Evolutionary conservation across 2,797 vertebrate genomes (phyloP).

Genomic region (Diceros bicornis): DNA sequence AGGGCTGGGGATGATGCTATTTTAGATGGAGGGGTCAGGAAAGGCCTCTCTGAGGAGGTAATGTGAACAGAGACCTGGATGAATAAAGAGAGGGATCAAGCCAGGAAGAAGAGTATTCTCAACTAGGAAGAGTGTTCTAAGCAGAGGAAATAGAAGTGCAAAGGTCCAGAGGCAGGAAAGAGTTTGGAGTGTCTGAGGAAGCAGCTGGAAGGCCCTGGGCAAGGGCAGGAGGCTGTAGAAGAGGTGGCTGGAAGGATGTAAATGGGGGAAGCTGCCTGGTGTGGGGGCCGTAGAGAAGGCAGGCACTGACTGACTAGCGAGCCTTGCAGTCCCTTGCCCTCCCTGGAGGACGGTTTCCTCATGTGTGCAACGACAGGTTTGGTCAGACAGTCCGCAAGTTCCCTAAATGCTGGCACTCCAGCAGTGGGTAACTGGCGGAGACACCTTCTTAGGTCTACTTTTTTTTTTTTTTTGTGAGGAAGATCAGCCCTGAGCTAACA

Average conservation of each 20-base stretch:
- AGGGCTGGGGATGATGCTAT: neutral
- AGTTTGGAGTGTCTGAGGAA: neutral
- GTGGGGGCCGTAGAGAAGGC: neutral
- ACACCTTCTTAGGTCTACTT: neutral
- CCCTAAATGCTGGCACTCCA: neutral
- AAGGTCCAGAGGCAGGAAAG: neutral
- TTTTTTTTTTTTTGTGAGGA: neutral
- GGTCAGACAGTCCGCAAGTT: neutral
- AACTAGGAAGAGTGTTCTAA: neutral
- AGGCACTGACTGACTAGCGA: neutral
- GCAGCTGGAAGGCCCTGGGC: neutral
- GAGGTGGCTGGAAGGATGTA: neutral
- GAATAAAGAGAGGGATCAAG: neutral
- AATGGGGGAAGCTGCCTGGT: rapidly evolving
- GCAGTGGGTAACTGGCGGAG: neutral
- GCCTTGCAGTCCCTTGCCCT: neutral
- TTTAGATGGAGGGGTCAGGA: neutral
- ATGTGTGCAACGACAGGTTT: neutral
- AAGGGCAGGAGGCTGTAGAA: neutral
- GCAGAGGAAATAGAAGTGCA: neutral
- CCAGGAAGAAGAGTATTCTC: neutral
- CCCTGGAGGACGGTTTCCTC: neutral
- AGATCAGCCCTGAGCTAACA: too few relatives aligned
- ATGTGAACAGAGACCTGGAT: neutral
- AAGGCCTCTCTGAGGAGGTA: neutral